These are phyloP conservation scores for Leptocoma aspasia DNA, from an alignment of 2,113 vertebrate genomes.

Conservation along the genomic window DNA sequence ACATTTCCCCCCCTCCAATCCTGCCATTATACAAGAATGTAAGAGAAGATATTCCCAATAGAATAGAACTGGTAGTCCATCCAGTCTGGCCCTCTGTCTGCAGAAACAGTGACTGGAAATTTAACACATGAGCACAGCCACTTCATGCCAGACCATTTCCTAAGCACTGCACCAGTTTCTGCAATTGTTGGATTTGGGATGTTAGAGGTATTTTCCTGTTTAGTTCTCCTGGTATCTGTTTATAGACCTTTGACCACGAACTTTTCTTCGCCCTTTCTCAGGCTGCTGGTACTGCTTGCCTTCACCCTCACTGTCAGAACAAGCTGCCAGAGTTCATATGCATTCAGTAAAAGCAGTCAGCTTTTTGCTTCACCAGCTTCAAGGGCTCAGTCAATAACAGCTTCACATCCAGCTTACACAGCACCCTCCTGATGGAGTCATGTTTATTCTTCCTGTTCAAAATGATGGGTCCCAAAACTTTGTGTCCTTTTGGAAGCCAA, in stretches of 20 bases:
- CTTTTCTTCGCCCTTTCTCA: neutral
- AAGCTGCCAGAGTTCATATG: neutral
- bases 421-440: neutral
- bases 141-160: neutral
- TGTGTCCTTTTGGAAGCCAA: neutral
- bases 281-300: neutral
- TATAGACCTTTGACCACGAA: neutral
- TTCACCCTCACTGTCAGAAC: accelerated
- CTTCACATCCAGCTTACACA: neutral
- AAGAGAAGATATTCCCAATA: neutral
- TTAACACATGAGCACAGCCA: neutral
- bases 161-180: accelerated
- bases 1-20: neutral
- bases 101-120: neutral
- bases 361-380: neutral
- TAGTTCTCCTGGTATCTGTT: neutral
- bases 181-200: neutral
- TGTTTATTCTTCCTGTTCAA: neutral
- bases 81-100: neutral
- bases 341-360: neutral
- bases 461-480: neutral
- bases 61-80: neutral
- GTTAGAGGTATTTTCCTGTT: neutral
- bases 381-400: neutral
- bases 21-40: accelerated